Conservation (phyloP, 1,140 invertebrate genomes). For the Fragariocoptes setiger region DNA sequence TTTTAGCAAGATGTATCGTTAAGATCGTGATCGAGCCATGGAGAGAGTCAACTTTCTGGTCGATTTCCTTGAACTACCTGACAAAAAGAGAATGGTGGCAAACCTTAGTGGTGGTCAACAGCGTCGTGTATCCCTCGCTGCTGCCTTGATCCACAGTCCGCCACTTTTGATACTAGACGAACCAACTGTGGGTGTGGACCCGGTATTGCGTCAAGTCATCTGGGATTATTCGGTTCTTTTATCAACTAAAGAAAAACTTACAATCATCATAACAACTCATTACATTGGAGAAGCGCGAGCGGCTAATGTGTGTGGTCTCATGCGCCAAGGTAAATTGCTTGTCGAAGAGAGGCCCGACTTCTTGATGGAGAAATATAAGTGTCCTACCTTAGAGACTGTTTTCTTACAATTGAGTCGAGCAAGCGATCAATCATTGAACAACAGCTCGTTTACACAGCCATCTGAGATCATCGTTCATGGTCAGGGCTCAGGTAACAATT, state of each 20-base stretch:
- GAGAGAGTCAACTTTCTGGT: conserved; percentile 8
- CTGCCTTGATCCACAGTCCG: conserved; percentile 64
- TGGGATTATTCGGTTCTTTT: conserved; percentile 7
- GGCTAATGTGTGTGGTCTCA: conserved; percentile 22
- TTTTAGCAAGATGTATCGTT: conserved; percentile 16
- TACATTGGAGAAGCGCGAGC: conserved; percentile 19
- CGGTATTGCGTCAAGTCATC: conserved; percentile 14
- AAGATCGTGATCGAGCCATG: conserved; percentile 11
- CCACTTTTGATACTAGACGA: conserved; percentile 19
- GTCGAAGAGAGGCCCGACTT: conserved; percentile 62
- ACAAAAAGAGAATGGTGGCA: background rate
- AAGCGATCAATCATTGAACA: no score
- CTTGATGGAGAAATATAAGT: conserved; percentile 44
- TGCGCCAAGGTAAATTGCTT: conserved; percentile 17
- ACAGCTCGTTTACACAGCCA: no score
- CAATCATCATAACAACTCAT: conserved; percentile 19
- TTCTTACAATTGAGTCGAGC: conserved; percentile 56
- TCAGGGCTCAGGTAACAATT: no score
- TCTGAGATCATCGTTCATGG: no score
- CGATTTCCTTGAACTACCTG: conserved; percentile 4
- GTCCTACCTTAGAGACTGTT: conserved; percentile 55
- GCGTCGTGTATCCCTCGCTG: conserved; percentile 58
- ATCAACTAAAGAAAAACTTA: conserved; percentile 21
- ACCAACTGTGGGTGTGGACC: conserved; percentile 20
- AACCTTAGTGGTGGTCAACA: conserved; percentile 51